A percentile compares a stretch with the other conserved stretches of the same genome.
Conservation (phyloP, 2,888 invertebrate species). For the Dichetophora obliterata region DNA sequence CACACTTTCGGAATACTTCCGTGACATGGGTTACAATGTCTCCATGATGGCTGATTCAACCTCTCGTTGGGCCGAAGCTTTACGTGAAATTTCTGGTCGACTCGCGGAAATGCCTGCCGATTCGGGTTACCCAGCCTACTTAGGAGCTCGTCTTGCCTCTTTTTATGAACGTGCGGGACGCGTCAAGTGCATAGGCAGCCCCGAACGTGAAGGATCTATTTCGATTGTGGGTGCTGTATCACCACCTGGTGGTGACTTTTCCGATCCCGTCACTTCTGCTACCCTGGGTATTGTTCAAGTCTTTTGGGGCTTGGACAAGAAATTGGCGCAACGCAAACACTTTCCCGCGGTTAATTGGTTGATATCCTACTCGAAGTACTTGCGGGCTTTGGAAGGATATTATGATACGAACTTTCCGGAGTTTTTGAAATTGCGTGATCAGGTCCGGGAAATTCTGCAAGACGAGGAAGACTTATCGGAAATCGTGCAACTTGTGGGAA, state of each 20-base stretch:
- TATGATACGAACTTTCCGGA: slow-evolving; percentile 98
- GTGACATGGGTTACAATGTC: slow-evolving; percentile 99
- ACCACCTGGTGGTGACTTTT: slow-evolving; percentile 99
- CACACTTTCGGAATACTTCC: slow-evolving; percentile 98
- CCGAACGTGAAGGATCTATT: slow-evolving; percentile 97
- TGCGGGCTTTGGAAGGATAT: slow-evolving; percentile 96
- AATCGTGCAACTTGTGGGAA: slow-evolving; percentile 99
- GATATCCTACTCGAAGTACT: slow-evolving; percentile 98
- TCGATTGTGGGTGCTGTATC: slow-evolving; percentile 99
- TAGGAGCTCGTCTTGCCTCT: slow-evolving; percentile 96
- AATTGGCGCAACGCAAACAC: slow-evolving; percentile 98
- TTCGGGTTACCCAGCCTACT: slow-evolving; percentile 98
- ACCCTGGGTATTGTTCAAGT: slow-evolving; percentile 99
- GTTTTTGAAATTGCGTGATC: slow-evolving; percentile 95
- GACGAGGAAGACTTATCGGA: slow-evolving; percentile 99
- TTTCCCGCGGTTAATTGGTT: slow-evolving; percentile 99
- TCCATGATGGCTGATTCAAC: slow-evolving; percentile 99
- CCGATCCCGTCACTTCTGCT: slow-evolving; percentile 99
- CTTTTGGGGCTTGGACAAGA: slow-evolving; percentile 99
- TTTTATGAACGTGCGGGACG: slow-evolving; percentile 99
- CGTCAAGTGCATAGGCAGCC: slow-evolving; percentile 96
- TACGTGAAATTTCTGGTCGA: slow-evolving; percentile 95
- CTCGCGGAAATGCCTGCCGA: slow-evolving; percentile 99
- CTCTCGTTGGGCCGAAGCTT: slow-evolving; percentile 99
- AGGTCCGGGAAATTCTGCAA: slow-evolving; percentile 93